Evolutionary conservation across 2,888 invertebrate genomes (phyloP), one percentile per base, ranked within the genome.

Genomic region (Leptothorax acervorum): DNA sequence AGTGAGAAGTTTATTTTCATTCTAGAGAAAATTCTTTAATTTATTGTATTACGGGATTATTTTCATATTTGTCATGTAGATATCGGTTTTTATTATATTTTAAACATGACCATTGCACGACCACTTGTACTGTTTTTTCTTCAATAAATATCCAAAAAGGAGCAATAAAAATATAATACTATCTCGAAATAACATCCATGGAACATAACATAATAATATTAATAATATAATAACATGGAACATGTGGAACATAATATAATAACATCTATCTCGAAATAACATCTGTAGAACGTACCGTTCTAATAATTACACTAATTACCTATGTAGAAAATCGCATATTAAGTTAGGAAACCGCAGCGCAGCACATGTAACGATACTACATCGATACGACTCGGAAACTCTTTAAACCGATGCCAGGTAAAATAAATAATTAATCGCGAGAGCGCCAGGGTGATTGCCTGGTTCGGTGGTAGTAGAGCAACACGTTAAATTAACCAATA

Each of bases 401-500:
- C 75, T 81, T 86, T 63, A 82, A 89, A 71, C 51, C 23, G 48
- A 23, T 55, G 15, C 45, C 63, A 31, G n/a, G 48, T 18, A 31
- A 66, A 63, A 76, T 87, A 83, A 89, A 88, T 86, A 89, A 89
- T 84, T 85, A 88, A 85, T 88, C 71, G 78, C n/a, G 66, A 63
- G 73, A 48, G 53, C 42, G 42, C n/a, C 45, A 42, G 60, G 48
- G 55, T 60, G 31, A 71, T 75, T 82, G 68, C 82, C 68, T 35
- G n/a, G 45, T 55, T 66, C 68, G 70, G 48, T 48, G 62, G 71
- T 51, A 75, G 48, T n/a, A 75, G 84, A 82, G 90, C 89, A 90
- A 90, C 89, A 89, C 88, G 91, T 89, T 89, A 88, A 90, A 90
- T 90, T 90, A 90, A 90, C 88, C 86, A 85, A 90, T 91, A 91